Evolutionary conservation across 2,113 vertebrate genomes (phyloP), one percentile per base, ranked within the genome.

Genomic region (Rhinoderma darwinii): DNA sequence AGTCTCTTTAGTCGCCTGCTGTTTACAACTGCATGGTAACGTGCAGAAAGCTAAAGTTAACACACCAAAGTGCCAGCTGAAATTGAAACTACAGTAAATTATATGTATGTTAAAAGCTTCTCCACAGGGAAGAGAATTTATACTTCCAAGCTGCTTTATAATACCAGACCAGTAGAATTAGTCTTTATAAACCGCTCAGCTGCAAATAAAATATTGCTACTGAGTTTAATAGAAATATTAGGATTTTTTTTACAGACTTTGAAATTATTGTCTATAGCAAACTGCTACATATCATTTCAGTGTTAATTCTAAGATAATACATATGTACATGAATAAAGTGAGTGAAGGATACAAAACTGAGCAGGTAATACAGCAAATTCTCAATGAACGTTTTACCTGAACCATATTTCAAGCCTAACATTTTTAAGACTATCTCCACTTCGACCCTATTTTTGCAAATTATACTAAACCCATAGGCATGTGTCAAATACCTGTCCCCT

Each of bases 41-140:
- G 22, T 75, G 20, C 41, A 44, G 41, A 44, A 44, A 43, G 41
- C 73, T 44, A 27, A 75, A 44, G 25, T 44, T 75, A 75, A 75
- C 73, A 75, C 68, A 41, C 68, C 18, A 72, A 72, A 72, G 68
- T 25, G 68, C 68, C 37, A 37, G 66, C 66, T 70, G 68, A 72
- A 72, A 72, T 25, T 22, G 68, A 72, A 25, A 72, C 68, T 39
- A 39, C 35, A 5, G 37, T 37, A 72, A 72, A 72, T 72, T 72
- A 72, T 72, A 72, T 72, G 68, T 39, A 41, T 72, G 37, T 72
- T 72, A 72, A 72, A 72, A 72, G 39, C 73, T 75, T 75, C 73
- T 75, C 41, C 41, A 22, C 68, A 72, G 68, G 68, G 44, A 75
- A 44, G 41, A 47, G 41, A 12, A 37, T n/a, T 75, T 75, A 75